These are phyloP conservation scores for Gnatocerus cornutus DNA, from an alignment of 2,888 invertebrate genomes.

Conservation along the genomic window DNA sequence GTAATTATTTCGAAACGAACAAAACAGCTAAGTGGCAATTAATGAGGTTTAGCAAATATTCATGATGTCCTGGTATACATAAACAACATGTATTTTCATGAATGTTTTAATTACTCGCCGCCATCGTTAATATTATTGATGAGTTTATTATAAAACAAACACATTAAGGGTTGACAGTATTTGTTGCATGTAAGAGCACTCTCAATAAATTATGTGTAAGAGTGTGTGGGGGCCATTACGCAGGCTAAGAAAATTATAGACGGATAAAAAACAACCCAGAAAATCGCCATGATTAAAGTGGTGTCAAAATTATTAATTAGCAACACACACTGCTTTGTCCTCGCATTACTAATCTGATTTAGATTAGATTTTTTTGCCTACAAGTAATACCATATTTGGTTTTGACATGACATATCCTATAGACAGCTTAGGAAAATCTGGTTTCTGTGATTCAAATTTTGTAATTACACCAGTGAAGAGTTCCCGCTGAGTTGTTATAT, in stretches of 20 bases:
- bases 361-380: slow-evolving; percentile 18
- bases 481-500: slow-evolving; percentile 61
- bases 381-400: slow-evolving; percentile 24
- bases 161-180: slow-evolving; percentile 44
- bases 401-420: slow-evolving; percentile 11
- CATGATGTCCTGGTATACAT: slow-evolving; percentile 47
- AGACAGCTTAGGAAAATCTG: slow-evolving; percentile 34
- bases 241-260: neutral
- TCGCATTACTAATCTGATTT: slow-evolving; percentile 1
- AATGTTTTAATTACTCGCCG: slow-evolving; percentile 54
- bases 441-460: slow-evolving; percentile 53
- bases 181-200: slow-evolving; percentile 28
- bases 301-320: neutral
- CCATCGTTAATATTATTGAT: slow-evolving; percentile 51
- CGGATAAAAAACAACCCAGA: too few species aligned
- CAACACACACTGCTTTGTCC: neutral
- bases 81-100: slow-evolving; percentile 53
- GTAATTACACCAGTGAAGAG: slow-evolving; percentile 55
- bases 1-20: slow-evolving; percentile 46
- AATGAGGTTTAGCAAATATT: slow-evolving; percentile 51
- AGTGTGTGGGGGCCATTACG: neutral
- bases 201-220: slow-evolving; percentile 14
- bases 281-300: too few species aligned
- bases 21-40: slow-evolving; percentile 50
- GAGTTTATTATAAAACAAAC: slow-evolving; percentile 46